phyloP scores from a whole-genome alignment of 1,140 invertebrate species.

The Mizuhopecten yessoensis region DNA sequence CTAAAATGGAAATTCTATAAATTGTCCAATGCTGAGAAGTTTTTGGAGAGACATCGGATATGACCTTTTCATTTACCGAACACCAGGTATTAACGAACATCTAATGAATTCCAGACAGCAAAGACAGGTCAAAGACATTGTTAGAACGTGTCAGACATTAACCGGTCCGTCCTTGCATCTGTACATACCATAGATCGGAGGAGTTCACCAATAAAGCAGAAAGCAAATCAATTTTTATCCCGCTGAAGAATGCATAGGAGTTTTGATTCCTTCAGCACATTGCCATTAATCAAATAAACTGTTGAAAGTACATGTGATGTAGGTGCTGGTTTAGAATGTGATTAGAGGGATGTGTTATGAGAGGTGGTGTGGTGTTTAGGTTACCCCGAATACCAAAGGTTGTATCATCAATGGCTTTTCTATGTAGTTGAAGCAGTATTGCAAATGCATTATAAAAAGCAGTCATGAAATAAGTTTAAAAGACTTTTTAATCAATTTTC shows the following conservation, averaged over 20 bases:
- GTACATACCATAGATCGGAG: neutral
- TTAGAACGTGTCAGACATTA: neutral
- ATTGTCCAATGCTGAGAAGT: neutral
- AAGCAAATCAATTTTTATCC: neutral
- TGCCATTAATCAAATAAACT: constrained; percentile 11
- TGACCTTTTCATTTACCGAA: neutral
- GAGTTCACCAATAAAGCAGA: neutral
- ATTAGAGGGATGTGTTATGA: too few relatives aligned
- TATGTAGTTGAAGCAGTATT: neutral
- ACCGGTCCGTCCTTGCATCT: neutral
- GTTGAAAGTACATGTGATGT: too few relatives aligned
- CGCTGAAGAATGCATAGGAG: neutral
- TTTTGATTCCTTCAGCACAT: neutral
- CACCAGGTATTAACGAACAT: constrained; percentile 13
- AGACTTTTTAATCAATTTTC: neutral
- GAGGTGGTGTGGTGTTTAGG: neutral
- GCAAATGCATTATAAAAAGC: neutral
- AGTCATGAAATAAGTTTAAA: neutral
- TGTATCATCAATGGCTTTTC: neutral
- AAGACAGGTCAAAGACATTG: neutral
- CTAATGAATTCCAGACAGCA: neutral
- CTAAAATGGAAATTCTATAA: neutral
- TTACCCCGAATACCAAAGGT: neutral
- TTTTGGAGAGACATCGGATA: neutral
- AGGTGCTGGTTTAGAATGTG: too few relatives aligned